Evolutionary conservation across 30 jellyfish, hydroid and myxozoan genomes (phyloP).

Genomic region (Aurelia sp.): DNA sequence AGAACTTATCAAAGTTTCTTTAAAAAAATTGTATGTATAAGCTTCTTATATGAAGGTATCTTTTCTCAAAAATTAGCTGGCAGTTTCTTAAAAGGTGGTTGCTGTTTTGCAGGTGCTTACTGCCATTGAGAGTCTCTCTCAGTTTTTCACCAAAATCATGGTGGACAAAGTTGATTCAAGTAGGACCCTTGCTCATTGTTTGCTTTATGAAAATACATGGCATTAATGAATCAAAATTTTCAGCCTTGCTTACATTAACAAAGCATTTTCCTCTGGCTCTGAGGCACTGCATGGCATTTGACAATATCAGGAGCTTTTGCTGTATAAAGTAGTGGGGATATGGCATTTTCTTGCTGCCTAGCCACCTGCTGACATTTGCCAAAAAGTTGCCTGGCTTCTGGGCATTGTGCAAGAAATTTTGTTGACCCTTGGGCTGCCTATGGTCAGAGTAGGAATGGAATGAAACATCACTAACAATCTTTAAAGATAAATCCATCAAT

Average conservation of each 20-base stretch:
- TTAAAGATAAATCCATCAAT: too few relatives aligned
- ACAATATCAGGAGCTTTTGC: too few relatives aligned
- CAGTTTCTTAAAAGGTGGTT: constrained; percentile 1
- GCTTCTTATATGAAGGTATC: not conserved
- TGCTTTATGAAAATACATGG: constrained; percentile 2
- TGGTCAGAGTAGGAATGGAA: too few relatives aligned
- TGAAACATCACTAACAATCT: too few relatives aligned
- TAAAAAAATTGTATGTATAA: not conserved
- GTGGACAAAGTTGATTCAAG: constrained; percentile 8
- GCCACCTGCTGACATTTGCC: too few relatives aligned
- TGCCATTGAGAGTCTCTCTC: not conserved
- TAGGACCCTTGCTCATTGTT: not conserved
- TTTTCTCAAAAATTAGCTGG: constrained; percentile 12
- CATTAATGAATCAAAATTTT: not conserved
- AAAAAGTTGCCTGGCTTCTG: too few relatives aligned
- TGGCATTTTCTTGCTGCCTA: too few relatives aligned
- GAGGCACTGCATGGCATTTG: too few relatives aligned
- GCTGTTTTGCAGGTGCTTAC: not conserved
- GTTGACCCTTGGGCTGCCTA: too few relatives aligned
- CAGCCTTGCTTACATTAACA: constrained; percentile 1
- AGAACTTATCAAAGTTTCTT: not conserved
- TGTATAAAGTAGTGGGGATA: too few relatives aligned
- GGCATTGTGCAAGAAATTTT: too few relatives aligned
- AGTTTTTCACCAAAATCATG: not conserved
- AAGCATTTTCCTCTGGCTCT: too few relatives aligned